A percentile compares a stretch with the other conserved stretches of the same genome.
phyloP scores from a whole-genome alignment of 2,797 vertebrate species.

The Vireo griseus region DNA sequence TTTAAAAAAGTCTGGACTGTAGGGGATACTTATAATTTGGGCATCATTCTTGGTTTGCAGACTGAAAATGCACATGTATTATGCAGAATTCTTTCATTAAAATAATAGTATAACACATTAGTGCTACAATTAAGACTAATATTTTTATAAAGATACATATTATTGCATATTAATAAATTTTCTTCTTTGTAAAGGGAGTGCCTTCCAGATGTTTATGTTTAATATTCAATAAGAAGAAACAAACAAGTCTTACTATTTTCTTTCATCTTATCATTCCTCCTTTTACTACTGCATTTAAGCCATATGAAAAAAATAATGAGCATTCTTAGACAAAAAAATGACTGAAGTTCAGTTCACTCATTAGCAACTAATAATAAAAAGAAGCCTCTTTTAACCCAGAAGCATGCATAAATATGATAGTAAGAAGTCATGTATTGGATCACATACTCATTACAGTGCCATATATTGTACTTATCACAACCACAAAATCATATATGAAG shows the following conservation, averaged over 20 bases:
- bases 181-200: background rate
- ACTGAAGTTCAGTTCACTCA: background rate
- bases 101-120: background rate
- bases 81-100: background rate
- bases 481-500: background rate
- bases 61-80: background rate
- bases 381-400: background rate
- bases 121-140: background rate
- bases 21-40: background rate
- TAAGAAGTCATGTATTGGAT: background rate
- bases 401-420: background rate
- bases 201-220: background rate
- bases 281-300: background rate
- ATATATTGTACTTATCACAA: background rate
- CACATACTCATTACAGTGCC: background rate
- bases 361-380: background rate
- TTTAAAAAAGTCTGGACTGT: background rate
- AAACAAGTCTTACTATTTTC: background rate
- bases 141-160: background rate
- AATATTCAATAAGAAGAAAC: background rate
- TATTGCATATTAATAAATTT: background rate
- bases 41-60: background rate
- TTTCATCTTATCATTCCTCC: background rate
- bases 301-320: background rate
- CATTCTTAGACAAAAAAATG: background rate